Base-by-base conservation (phyloP, 2,888 invertebrate genomes). In the Zaprionus obscuricornis region DNA sequence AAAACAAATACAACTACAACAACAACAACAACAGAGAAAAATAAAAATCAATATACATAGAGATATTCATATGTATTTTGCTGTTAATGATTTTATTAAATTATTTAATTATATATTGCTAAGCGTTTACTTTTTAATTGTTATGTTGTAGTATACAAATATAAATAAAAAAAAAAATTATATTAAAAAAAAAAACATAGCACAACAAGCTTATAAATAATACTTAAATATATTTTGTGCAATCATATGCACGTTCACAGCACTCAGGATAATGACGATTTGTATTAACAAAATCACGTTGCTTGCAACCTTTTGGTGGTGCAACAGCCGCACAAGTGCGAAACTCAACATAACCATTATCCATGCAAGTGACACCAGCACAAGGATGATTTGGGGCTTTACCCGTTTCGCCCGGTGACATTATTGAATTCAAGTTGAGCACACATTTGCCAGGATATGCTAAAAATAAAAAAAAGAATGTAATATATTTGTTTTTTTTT, bases 361-460 rank as follows among this genome's bases (percentile, higher is more conserved):
- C 72, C 60, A 85, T 18, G 51, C 88, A 88, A 1, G 69, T 74
- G 3, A 85, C 72, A 3, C 79, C 66, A 3, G 88, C 85, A 39
- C 88, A 88, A 0, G 74, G 86, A 67, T 86, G 78, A 29, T 86
- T 65, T 2, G 89, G 89, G 0, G 86, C 81, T 20, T 87, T 88
- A 33, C 81, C 87, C 1, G 6, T 42, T 56, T 88, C 63, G 0
- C 89, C 89, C 0, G 87, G 78, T n/a, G 88, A 76, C 66, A 88
- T 66, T 1, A 88, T 67, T 2, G 51, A 50, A 3, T 85, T 67
- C 2, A 62, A 4, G 43, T 52, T 54, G 11, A 88, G 36, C 5
- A 82, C 81, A 36, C 88, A 88, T 62, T 87, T 88, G 36, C 87
- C 88, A 11, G 89, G 89, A 71, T 87, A 42, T 1, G 49, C 88